Conservation (phyloP, 2,888 invertebrate genomes). For the Bhutanitis thaidina region DNA sequence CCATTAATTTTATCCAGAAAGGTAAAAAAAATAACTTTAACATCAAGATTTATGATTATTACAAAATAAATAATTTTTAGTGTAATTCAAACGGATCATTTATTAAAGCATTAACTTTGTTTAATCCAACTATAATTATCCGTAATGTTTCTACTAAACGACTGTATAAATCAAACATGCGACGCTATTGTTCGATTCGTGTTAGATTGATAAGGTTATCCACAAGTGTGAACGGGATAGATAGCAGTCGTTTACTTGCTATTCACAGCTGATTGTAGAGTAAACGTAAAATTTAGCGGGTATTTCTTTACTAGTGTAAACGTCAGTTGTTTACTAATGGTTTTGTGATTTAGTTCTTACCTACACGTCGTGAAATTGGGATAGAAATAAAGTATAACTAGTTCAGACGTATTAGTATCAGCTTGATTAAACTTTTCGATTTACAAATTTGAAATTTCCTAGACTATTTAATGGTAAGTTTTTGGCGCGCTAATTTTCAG, state of each 20-base stretch:
- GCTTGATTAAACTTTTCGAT: neutral
- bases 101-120: conserved; percentile 52
- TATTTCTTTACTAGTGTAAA: conserved; percentile 23
- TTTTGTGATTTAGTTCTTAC: conserved; percentile 18
- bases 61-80: no score
- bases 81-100: conserved; percentile 2
- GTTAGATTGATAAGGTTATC: conserved; percentile 78
- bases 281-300: conserved; percentile 28
- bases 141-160: conserved; percentile 79
- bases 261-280: conserved; percentile 63
- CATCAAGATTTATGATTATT: no score
- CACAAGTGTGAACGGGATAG: conserved; percentile 76
- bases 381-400: neutral
- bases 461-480: neutral
- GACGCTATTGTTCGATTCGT: conserved; percentile 79
- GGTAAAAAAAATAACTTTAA: no score
- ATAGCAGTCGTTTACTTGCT: conserved; percentile 68
- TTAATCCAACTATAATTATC: conserved; percentile 70
- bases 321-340: conserved; percentile 18
- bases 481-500: neutral
- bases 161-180: conserved; percentile 79
- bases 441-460: neutral
- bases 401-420: neutral
- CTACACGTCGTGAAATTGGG: conserved; percentile 8
- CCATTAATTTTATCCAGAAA: no score